These are phyloP conservation scores for Caenorhabditis becei DNA, from an alignment of 2,888 invertebrate genomes.

Conservation along the genomic window DNA sequence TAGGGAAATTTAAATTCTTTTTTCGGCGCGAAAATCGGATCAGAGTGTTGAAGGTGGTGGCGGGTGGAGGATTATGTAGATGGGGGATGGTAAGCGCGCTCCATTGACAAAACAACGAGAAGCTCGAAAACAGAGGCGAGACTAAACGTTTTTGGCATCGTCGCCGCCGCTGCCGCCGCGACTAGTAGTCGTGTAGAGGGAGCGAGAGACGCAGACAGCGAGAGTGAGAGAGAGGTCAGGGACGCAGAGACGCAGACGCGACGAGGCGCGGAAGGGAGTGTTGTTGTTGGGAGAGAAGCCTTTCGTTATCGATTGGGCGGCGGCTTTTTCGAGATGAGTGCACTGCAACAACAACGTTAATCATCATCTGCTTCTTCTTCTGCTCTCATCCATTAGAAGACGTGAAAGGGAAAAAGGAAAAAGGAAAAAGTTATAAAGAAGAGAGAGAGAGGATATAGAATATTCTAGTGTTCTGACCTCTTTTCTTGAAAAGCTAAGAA, in stretches of 20 bases:
- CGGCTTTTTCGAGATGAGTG: no score
- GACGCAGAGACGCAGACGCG: background rate
- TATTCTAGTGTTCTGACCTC: conserved; percentile 2
- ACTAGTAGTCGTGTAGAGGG: background rate
- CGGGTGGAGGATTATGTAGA: no score
- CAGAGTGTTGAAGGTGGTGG: no score
- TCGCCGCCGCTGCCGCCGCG: background rate
- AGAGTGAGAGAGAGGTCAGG: background rate
- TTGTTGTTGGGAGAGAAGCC: background rate
- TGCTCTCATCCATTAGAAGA: background rate
- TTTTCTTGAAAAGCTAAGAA: background rate
- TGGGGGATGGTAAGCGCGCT: no score
- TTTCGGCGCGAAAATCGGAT: no score
- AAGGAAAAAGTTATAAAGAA: background rate
- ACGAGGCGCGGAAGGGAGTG: background rate
- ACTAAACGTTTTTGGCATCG: background rate
- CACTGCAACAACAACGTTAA: no score
- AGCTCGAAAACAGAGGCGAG: no score
- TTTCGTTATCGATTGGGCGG: no score
- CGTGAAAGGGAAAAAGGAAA: background rate
- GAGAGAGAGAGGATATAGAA: background rate
- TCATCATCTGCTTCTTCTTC: no score
- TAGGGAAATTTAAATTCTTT: no score
- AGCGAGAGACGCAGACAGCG: background rate
- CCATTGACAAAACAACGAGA: no score